These are phyloP conservation scores for Urechis unicinctus DNA, from an alignment of 2,888 invertebrate genomes.

Conservation along the genomic window DNA sequence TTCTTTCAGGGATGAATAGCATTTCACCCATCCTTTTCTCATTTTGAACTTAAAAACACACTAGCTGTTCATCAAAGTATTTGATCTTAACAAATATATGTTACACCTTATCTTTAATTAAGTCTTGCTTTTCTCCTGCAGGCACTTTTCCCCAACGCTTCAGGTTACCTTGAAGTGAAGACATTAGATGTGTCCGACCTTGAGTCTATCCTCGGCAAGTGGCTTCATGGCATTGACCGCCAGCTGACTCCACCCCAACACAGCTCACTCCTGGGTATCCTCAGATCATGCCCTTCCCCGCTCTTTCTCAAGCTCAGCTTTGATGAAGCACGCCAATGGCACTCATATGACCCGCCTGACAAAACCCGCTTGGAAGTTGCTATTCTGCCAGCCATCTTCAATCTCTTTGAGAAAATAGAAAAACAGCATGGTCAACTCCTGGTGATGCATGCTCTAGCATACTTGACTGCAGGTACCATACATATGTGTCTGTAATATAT, in stretches of 20 bases:
- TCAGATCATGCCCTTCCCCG: conserved; percentile 29
- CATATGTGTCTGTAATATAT: no score
- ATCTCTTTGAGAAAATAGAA: conserved; percentile 25
- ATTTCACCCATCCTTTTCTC: no score
- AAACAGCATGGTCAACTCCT: conserved; percentile 32
- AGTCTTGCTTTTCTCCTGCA: no score
- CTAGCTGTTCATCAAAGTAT: background rate
- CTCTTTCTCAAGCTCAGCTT: conserved; percentile 37
- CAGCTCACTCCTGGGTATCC: conserved; percentile 22
- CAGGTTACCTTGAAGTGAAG: background rate
- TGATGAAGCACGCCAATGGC: conserved; percentile 37
- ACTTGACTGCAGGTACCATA: conserved; percentile 25
- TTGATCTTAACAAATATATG: background rate
- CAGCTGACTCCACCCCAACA: conserved; percentile 28
- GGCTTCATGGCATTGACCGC: conserved; percentile 26
- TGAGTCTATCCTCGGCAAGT: conserved; percentile 30
- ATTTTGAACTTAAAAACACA: no score
- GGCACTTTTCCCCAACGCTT: background rate
- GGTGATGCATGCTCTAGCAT: conserved; percentile 34
- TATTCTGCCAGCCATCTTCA: conserved; percentile 10
- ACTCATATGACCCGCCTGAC: conserved; percentile 27
- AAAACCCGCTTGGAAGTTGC: conserved; percentile 25
- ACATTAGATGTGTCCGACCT: conserved; percentile 20
- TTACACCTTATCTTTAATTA: background rate
- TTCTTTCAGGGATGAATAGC: no score